These are phyloP conservation scores for Ormyrus pomaceus DNA, from an alignment of 2,888 invertebrate genomes.

Conservation along the genomic window DNA sequence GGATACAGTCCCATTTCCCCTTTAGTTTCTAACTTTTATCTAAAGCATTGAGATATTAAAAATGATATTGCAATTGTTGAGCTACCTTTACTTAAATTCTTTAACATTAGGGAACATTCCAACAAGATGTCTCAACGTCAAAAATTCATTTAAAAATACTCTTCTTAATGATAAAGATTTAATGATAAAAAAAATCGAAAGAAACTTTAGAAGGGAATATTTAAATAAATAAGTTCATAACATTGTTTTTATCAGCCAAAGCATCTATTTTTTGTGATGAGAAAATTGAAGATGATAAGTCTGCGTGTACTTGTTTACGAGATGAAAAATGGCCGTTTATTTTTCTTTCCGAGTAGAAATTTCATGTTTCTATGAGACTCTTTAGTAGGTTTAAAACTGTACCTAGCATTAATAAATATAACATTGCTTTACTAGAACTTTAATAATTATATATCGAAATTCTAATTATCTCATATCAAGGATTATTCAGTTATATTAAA, in stretches of 20 bases:
- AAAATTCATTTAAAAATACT: slow-evolving; percentile 45
- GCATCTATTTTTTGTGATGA: slow-evolving; percentile 28
- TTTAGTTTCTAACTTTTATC: slow-evolving; percentile 44
- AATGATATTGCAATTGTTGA: slow-evolving; percentile 31
- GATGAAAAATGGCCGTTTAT: slow-evolving; percentile 46
- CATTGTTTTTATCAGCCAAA: slow-evolving; percentile 35
- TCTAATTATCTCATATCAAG: no score
- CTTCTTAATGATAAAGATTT: slow-evolving; percentile 9
- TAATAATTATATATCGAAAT: background rate
- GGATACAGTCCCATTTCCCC: slow-evolving; percentile 49
- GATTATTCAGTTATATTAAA: no score
- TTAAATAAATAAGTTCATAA: slow-evolving; percentile 46
- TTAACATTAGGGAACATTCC: slow-evolving; percentile 16
- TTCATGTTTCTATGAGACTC: slow-evolving; percentile 7
- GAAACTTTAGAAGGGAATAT: slow-evolving; percentile 25
- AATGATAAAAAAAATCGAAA: slow-evolving; percentile 30
- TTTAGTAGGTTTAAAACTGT: slow-evolving; percentile 5
- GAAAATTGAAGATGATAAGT: slow-evolving; percentile 38
- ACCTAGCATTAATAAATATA: background rate
- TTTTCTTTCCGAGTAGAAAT: slow-evolving; percentile 47
- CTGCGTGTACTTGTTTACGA: slow-evolving; percentile 32
- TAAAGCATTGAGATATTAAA: slow-evolving; percentile 43
- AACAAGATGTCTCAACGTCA: slow-evolving; percentile 21
- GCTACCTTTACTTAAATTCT: slow-evolving; percentile 18
- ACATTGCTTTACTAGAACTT: slow-evolving; percentile 22